Conservation (phyloP, 2,888 invertebrate genomes). For the Chirona hameri region DNA sequence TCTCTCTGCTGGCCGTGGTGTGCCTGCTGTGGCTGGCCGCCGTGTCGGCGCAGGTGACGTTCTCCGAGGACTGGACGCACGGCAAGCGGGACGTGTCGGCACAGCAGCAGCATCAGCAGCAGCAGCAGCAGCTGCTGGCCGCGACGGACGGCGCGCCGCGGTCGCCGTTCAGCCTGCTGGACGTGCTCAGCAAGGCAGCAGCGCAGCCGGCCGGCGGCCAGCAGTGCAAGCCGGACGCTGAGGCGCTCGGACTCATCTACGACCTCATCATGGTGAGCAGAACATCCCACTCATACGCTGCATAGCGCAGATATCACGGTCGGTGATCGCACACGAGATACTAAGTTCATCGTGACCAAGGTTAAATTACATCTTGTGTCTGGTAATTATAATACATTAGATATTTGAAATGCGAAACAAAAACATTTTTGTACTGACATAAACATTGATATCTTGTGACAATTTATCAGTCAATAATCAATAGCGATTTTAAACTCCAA, state of each 20-base stretch:
- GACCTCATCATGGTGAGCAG: conserved; percentile 12
- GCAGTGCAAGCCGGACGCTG: not conserved
- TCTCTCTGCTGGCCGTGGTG: not conserved
- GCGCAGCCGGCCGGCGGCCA: not conserved
- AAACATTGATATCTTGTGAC: not conserved
- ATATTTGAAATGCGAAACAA: not conserved
- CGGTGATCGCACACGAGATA: not conserved
- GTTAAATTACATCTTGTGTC: not conserved
- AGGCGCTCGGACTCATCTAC: conserved; percentile 26
- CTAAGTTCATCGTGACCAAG: not conserved
- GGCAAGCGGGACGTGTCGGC: conserved; percentile 4
- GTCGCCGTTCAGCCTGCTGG: not conserved
- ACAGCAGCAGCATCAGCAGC: not conserved
- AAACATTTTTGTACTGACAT: not conserved
- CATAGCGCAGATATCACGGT: too few species aligned
- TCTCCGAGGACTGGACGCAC: conserved; percentile 24
- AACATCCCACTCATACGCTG: not conserved
- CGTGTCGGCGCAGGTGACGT: not conserved
- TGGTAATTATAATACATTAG: not conserved
- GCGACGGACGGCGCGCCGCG: not conserved
- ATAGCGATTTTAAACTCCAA: not conserved
- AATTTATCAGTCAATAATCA: not conserved
- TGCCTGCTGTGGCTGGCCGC: not conserved
- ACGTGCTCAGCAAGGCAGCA: not conserved
- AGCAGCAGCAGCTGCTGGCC: not conserved